Base-by-base conservation (phyloP, 2,888 invertebrate species). In the Glaucopsyche alexis region DNA sequence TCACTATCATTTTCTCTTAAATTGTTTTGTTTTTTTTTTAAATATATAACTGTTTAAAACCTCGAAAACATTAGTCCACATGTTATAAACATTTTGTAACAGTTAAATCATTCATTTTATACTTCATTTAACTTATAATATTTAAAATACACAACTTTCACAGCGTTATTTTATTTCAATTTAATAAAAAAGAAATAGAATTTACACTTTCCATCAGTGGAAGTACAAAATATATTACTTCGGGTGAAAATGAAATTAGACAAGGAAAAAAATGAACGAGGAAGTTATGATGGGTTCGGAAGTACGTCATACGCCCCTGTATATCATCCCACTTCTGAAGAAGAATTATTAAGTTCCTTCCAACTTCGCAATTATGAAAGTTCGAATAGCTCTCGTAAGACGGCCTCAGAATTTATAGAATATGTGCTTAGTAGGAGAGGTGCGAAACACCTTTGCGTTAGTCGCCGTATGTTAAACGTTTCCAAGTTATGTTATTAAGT, bases 341-440 rank as follows among this genome's bases (percentile, higher is more conserved):
- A 93, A 92, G 93, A 92, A 93, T 93, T 93, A 93, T 92, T 92
- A 93, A 93, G 90, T 93, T 93, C 88, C 85, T 81, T 85, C 88
- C 86, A 92, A 93, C 92, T 93, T 91, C 86, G 91, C 91, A 93
- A 93, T 93, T 93, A 93, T 92, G 92, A 91, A 91, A 92, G 91
- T 93, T 93, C 90, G 89, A 91, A 93, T 91, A 91, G 91, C 92
- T 91, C 91, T 89, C 84, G 83, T 85, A 90, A 90, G 91, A 91
- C 92, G 91, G 87, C 85, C 85, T 84, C 91, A 88, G 92, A 92
- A 93, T 93, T 92, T 91, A 91, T 93, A 93, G 90, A 90, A 89
- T 91, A 82, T 91, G 86, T 90, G 89, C 85, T 87, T 84, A 82
- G 84, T 82, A 79, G 78, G 83, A 87, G 87, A 77, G 79, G 80